Base-by-base conservation (phyloP, 2,113 vertebrate genomes). In the Amphiprion ocellaris region DNA sequence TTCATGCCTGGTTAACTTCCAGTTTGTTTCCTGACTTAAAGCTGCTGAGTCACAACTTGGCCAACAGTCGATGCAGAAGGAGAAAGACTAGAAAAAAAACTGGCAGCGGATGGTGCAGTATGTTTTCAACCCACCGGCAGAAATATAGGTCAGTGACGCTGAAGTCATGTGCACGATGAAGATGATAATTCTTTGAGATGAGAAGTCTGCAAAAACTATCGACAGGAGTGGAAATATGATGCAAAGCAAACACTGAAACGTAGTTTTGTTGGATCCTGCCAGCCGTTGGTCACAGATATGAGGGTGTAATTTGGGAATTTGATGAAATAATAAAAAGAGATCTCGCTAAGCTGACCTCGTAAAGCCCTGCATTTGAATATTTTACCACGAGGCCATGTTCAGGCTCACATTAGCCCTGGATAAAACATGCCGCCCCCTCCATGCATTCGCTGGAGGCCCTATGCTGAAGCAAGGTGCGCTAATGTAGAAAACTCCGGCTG, bases 41-140 rank as follows among this genome's bases (percentile, higher is more conserved):
- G 69, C 71, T 61, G 37, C 70, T 68, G 69, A 87, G 56, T 82
- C 69, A 77, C 71, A 75, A 26, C 63, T 82, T 77, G 77, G 74
- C 73, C 37, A 17, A n/a, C 4, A n/a, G 53, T 24, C 23, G 9
- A 52, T 41, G 69, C 26, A 39, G 56, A 52, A 28, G 37, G 70
- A 68, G 70, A 10, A 10, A 56, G 82, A 80, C 77, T 62, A 79
- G 16, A 23, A 28, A 10, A 23, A 10, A 2, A 16, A 1, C 65
- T 66, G 74, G 73, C 64, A 56, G 7, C 4, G 39, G 53, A 75
- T 79, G 19, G 46, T 61, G 73, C 69, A 47, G 47, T 58, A 68
- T 84, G 83, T 24, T 14, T 49, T 52, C 46, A 33, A 37, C 64
- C 24, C 26, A 37, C 26, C 41, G 46, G 77, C 59, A 50, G 21